phyloP scores from a whole-genome alignment of 1,140 invertebrate species.

The Babylonia areolata region DNA sequence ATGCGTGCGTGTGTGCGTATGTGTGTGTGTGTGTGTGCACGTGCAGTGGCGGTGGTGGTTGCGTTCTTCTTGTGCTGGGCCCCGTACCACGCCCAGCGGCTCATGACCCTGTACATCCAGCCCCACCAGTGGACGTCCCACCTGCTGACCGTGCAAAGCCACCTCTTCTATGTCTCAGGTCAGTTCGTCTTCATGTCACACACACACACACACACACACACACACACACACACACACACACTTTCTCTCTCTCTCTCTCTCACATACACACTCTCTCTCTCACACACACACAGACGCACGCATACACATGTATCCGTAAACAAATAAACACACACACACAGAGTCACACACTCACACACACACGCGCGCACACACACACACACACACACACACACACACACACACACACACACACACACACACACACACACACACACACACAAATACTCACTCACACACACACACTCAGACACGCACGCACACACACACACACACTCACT shows the following conservation, averaged over 20 bases:
- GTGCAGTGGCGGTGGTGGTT: conserved; percentile 82
- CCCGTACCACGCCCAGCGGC: conserved; percentile 90
- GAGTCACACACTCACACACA: neutral
- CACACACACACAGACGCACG: conserved; percentile 4
- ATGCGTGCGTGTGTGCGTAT: neutral
- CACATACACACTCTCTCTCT: neutral
- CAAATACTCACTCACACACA: too few relatives aligned
- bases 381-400: neutral
- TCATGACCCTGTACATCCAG: conserved; percentile 82
- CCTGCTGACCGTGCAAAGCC: conserved; percentile 54
- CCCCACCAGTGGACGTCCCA: conserved; percentile 54
- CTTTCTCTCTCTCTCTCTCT: neutral
- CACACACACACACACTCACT: too few relatives aligned
- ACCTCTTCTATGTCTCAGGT: conserved; percentile 64
- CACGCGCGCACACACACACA: conserved; percentile 9
- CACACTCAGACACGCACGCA: neutral
- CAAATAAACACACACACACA: neutral
- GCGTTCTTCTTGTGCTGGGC: conserved; percentile 95
- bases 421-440: too few relatives aligned
- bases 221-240: neutral
- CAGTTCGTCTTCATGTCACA: neutral
- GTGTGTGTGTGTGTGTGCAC: conserved; percentile 30
- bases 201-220: conserved; percentile 1
- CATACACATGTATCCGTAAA: neutral
- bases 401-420: conserved; percentile 1